These are phyloP conservation scores for Neopelma chrysocephalum DNA, from an alignment of 2,797 vertebrate species.

Conservation along the genomic window DNA sequence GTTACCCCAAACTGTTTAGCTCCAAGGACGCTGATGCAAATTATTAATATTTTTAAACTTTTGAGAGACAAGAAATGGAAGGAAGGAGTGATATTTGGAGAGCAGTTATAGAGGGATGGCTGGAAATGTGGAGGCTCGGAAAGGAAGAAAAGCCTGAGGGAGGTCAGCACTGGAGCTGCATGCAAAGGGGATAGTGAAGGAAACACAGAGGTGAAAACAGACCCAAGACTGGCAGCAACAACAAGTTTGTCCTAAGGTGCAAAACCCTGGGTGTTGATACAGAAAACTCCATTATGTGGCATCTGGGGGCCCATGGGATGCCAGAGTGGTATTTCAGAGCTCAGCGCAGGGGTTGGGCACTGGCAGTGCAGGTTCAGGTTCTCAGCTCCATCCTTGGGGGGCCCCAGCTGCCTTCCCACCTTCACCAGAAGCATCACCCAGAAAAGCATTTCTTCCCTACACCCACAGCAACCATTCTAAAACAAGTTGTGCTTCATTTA, in stretches of 20 bases:
- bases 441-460: neutral
- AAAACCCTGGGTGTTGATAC: neutral
- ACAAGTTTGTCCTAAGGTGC: neutral
- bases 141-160: neutral
- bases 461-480: neutral
- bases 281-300: accelerated
- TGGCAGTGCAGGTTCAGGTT: neutral
- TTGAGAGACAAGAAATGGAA: neutral
- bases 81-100: neutral
- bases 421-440: neutral
- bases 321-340: neutral
- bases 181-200: neutral
- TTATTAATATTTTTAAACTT: neutral
- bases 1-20: neutral
- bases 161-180: neutral
- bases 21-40: neutral
- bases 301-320: neutral
- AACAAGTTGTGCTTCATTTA: neutral
- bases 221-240: neutral
- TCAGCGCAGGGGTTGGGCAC: neutral
- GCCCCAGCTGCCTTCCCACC: neutral
- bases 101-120: neutral
- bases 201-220: neutral
- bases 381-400: neutral
- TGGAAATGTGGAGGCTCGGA: neutral